Percentiles rank a stretch among this genome's conserved stretches.
These are phyloP conservation scores for Agrilus biguttatus DNA, from an alignment of 2,888 invertebrate species.

Conservation along the genomic window DNA sequence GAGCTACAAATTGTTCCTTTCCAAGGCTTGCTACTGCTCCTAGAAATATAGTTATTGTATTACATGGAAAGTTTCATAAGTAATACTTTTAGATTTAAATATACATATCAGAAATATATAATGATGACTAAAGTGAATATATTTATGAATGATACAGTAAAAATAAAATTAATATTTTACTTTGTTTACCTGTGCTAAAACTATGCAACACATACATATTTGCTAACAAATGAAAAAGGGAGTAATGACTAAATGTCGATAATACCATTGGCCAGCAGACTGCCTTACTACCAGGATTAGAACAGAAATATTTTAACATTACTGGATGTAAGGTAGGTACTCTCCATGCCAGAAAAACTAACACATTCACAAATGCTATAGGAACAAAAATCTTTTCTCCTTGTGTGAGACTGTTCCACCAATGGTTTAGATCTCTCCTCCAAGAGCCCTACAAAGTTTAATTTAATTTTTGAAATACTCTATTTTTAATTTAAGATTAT, in stretches of 20 bases:
- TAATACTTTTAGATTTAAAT: too few species aligned
- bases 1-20: conserved; percentile 80
- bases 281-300: conserved; percentile 61
- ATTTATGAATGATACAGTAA: too few species aligned
- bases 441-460: conserved; percentile 22
- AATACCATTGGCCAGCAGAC: conserved; percentile 80
- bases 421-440: conserved; percentile 32
- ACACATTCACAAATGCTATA: conserved; percentile 60
- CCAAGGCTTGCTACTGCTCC: conserved; percentile 63
- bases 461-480: neutral
- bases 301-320: conserved; percentile 77
- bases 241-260: conserved; percentile 91
- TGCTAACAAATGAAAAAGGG: conserved; percentile 68
- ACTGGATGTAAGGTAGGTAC: conserved; percentile 51
- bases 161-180: neutral
- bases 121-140: too few species aligned
- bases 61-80: too few species aligned
- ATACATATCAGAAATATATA: too few species aligned
- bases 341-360: conserved; percentile 75
- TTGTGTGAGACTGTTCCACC: conserved; percentile 60
- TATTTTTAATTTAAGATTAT: neutral
- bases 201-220: conserved; percentile 96
- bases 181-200: conserved; percentile 44
- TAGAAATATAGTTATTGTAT: conserved; percentile 21
- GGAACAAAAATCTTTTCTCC: conserved; percentile 69